These are phyloP conservation scores for Rhincodon typus DNA, from an alignment of 2,797 vertebrate species.

Conservation along the genomic window DNA sequence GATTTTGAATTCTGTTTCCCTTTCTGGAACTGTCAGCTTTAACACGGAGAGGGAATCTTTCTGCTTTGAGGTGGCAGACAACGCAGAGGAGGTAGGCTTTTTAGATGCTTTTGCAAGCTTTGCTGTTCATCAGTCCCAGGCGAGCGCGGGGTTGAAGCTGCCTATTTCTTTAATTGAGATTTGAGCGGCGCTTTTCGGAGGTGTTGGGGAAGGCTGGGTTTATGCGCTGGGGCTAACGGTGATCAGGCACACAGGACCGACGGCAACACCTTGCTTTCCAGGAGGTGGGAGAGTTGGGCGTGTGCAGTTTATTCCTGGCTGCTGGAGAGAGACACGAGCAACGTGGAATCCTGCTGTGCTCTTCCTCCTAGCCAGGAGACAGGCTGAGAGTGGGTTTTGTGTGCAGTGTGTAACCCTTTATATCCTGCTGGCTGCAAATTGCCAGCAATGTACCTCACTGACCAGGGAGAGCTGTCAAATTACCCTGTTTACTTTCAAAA, in stretches of 20 bases:
- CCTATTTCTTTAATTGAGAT: not conserved
- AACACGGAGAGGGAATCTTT: not conserved
- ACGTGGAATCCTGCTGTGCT: not conserved
- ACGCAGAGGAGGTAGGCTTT: not conserved
- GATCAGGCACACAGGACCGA: too few species aligned
- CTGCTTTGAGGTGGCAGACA: constrained; percentile 4
- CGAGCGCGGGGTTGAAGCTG: not conserved
- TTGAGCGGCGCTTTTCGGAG: too few species aligned
- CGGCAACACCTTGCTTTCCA: not conserved
- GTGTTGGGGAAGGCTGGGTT: too few species aligned
- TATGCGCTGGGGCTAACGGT: too few species aligned
- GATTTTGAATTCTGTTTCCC: constrained; percentile 32
- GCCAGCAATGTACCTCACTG: not conserved
- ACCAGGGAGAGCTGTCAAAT: not conserved
- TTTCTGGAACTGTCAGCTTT: constrained; percentile 31
- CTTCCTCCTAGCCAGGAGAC: not conserved
- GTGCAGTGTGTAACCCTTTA: not conserved
- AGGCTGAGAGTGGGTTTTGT: not conserved
- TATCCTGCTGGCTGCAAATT: not conserved
- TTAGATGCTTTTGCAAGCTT: not conserved
- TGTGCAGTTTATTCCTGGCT: not conserved
- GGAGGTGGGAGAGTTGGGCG: not conserved
- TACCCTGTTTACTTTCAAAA: not conserved
- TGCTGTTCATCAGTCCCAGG: not conserved
- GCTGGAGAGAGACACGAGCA: not conserved